Base-by-base conservation (phyloP, 2,797 vertebrate genomes). In the Prionace glauca region DNA sequence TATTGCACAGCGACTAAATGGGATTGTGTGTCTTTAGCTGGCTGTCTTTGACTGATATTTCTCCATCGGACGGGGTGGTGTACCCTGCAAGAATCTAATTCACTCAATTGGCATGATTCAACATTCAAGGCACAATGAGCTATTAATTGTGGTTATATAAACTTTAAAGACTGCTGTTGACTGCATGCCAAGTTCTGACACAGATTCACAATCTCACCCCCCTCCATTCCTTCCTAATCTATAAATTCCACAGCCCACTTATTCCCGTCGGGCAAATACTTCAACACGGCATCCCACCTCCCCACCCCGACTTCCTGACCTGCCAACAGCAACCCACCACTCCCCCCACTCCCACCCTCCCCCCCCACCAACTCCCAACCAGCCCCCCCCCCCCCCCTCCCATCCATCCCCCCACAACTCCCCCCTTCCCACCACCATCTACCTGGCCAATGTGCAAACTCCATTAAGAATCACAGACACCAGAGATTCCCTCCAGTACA, bases 41-140 rank as follows among this genome's bases (percentile, higher is more conserved):
- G 93, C 16, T 95, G 71, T 45, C 71, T 95, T 95, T 95, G 93
- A 74, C 50, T n/a, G 45, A 72, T n/a, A 95, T 77, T 50, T 72
- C 72, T 56, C n/a, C 45, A 95, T 77, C 71, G 56, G 29, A 77
- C 29, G 16, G 45, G 74, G 12, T 56, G 32, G 71, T 77, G 12
- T 56, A 77, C n/a, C n/a, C 71, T 77, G 69, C 45, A 77, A 77
- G 71, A 56, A 56, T 95, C 45, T 20, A 95, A 56, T 95, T 95
- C 45, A 56, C 71, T 74, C 24, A 74, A 32, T n/a, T n/a, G 45
- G 18, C 71, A 74, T n/a, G 29, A 95, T 77, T 94, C 69, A 94
- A 74, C 45, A 32, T 32, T 95, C 50, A 16, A 56, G 26, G 8
- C 41, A 41, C 16, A 2, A 2, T 18, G 29, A 8, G 41, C 56